Base-by-base conservation (phyloP, 2,888 invertebrate species). In the Silvanus unidentatus region DNA sequence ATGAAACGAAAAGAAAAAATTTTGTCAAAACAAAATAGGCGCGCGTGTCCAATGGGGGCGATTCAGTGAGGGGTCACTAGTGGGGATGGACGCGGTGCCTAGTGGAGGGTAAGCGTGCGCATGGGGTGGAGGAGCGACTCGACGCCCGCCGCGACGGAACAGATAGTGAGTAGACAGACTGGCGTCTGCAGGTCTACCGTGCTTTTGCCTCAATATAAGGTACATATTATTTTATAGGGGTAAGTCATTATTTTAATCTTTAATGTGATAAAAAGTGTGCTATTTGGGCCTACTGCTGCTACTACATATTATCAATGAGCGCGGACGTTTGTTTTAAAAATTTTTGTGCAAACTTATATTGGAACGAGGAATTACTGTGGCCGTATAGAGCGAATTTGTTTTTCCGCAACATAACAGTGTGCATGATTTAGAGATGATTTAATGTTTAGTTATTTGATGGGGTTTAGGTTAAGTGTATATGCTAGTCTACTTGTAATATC, bases 101-200 rank as follows among this genome's bases (percentile, higher is more conserved):
- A 58, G 56, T 66, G 66, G 65, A 64, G 54, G 58, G 60, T 66
- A 54, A 55, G 52, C 59, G 68, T 68, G 70, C 71, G 72, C 73
- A 71, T 69, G 68, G 73, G 70, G 73, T 74, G 75, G 75, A 74
- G 73, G 74, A 74, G 73, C 75, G 75, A 79, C 79, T 80, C 80
- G 80, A 75, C 75, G 76, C 75, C 75, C 77, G 78, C 76, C 78
- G 68, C 77, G 77, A 72, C 69, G 67, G 66, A 68, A 69, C 73
- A 77, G 75, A 72, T 70, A 69, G 71, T 69, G 69, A 67, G 70
- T 68, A 72, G 72, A 72, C 72, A 66, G 68, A 67, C 68, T 70
- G 72, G 72, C 72, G 72, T 71, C 72, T 66, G 64, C 70, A 71
- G 65, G 69, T 69, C 69, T 69, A 58, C 57, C 60, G 59, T 60